These are phyloP conservation scores for Poecilia wingei DNA, from an alignment of 2,797 vertebrate genomes.

Conservation along the genomic window DNA sequence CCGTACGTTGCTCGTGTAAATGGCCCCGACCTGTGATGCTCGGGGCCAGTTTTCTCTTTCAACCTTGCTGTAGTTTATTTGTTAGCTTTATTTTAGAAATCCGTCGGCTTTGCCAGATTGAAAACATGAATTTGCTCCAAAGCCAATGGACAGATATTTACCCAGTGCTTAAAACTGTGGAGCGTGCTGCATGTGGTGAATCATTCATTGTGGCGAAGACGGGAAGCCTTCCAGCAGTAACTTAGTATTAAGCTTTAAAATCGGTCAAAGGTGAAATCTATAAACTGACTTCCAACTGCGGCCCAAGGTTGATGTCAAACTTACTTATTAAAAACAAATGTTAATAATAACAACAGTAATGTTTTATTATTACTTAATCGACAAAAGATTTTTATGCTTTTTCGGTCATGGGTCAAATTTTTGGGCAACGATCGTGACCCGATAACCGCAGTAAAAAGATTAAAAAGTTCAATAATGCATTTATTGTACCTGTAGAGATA, in stretches of 20 bases:
- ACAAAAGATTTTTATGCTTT: not conserved
- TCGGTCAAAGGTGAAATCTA: not conserved
- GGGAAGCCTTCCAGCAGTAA: not conserved
- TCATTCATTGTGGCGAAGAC: not conserved
- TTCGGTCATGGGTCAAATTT: not conserved
- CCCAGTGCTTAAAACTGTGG: not conserved
- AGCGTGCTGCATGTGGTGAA: not conserved
- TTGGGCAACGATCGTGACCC: not conserved
- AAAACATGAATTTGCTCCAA: not conserved
- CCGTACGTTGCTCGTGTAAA: not conserved
- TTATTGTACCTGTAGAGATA: not conserved
- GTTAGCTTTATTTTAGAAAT: not conserved
- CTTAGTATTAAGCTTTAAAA: not conserved
- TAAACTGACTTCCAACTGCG: not conserved
- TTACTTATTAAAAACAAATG: not conserved
- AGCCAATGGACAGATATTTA: not conserved
- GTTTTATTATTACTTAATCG: not conserved
- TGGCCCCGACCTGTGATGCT: not conserved
- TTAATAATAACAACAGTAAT: too few species aligned
- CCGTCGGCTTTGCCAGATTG: not conserved
- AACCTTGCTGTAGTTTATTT: not conserved
- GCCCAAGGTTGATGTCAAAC: not conserved
- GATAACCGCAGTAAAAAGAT: not conserved
- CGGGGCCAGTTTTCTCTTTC: not conserved
- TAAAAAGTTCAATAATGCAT: not conserved